phyloP scores from a whole-genome alignment of 2,113 vertebrate species.

The Zapornia atra region DNA sequence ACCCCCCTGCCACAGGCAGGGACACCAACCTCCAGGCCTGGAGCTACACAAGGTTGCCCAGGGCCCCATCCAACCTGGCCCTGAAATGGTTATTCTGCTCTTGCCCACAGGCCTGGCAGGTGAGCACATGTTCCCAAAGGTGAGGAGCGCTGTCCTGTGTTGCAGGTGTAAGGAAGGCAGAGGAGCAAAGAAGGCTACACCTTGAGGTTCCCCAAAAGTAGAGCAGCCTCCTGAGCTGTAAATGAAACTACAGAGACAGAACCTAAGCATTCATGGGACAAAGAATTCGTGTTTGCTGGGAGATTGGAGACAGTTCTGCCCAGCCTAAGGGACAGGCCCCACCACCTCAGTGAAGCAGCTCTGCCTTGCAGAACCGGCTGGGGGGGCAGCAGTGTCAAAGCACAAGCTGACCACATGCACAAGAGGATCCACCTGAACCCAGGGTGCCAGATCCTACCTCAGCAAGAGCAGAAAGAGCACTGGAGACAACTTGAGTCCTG shows the following conservation, averaged over 20 bases:
- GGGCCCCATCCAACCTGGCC: too few species aligned
- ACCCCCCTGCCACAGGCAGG: too few species aligned
- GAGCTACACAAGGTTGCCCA: too few species aligned
- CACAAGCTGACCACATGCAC: not conserved
- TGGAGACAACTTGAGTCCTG: not conserved
- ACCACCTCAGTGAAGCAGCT: rapidly evolving
- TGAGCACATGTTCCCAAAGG: rapidly evolving
- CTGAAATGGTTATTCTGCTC: rapidly evolving
- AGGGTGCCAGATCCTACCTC: not conserved
- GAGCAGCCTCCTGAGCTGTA: not conserved
- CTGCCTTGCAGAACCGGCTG: not conserved
- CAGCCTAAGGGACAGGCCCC: not conserved
- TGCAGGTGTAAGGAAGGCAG: rapidly evolving
- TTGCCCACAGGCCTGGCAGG: not conserved
- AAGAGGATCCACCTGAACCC: not conserved
- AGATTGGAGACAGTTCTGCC: not conserved
- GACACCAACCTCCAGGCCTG: too few species aligned
- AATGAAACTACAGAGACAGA: not conserved
- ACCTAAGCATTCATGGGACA: not conserved
- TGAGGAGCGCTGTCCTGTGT: too few species aligned
- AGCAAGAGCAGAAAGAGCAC: not conserved
- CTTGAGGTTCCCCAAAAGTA: not conserved
- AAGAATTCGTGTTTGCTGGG: not conserved
- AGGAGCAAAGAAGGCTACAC: not conserved
- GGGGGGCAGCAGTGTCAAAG: not conserved